Percentiles rank a stretch among this genome's conserved stretches.
Conservation (phyloP, 1,140 invertebrate species). For the Zaprionus capensis region DNA sequence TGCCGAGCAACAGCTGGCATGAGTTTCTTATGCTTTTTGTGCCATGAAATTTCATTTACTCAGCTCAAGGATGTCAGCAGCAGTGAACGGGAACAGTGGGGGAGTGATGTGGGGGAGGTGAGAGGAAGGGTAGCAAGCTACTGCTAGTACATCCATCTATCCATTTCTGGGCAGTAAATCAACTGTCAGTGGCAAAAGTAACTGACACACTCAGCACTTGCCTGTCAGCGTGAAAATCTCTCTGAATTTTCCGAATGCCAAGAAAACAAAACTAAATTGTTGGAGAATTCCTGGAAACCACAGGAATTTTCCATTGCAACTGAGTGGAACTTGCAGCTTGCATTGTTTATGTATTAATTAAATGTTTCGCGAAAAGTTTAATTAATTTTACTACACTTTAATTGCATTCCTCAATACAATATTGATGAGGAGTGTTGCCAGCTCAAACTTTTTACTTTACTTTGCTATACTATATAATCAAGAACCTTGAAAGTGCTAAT, state of each 20-base stretch:
- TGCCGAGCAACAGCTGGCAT: constrained; percentile 44
- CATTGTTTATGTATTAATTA: neutral
- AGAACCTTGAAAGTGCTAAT: neutral
- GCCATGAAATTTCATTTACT: constrained; percentile 58
- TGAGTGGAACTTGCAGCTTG: neutral
- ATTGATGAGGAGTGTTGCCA: neutral
- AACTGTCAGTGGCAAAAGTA: constrained; percentile 49
- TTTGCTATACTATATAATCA: neutral
- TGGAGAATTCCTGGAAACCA: neutral
- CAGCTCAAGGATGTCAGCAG: constrained; percentile 25
- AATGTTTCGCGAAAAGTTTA: neutral
- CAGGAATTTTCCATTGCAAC: neutral
- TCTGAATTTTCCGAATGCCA: constrained; percentile 41
- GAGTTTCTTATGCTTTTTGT: constrained; percentile 42
- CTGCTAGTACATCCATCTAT: constrained; percentile 6
- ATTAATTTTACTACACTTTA: neutral
- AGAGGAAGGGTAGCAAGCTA: neutral
- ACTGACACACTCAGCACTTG: constrained; percentile 44
- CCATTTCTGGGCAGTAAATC: constrained; percentile 51
- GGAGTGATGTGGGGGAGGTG: neutral
- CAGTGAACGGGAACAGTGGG: neutral
- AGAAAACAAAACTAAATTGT: constrained; percentile 32
- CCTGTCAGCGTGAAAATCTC: constrained; percentile 49
- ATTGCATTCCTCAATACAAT: neutral
- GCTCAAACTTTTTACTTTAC: neutral